Percentiles rank a stretch among this genome's conserved stretches.
phyloP scores from a whole-genome alignment of 1,140 invertebrate species.

The Calephelis virginiensis region DNA sequence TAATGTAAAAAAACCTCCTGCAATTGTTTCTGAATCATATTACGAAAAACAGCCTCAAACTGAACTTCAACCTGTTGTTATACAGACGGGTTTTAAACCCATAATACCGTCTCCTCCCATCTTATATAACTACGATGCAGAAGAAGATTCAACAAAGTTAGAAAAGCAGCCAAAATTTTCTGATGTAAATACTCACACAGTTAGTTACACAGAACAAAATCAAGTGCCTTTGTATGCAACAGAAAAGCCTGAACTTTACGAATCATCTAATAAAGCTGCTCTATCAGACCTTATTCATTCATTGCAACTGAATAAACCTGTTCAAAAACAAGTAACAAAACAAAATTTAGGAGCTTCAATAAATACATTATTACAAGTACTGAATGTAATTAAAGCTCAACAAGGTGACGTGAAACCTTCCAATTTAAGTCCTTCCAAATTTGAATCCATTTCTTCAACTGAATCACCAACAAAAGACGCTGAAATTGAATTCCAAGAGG shows the following conservation, averaged over 20 bases:
- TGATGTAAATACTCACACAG: slow-evolving; percentile 36
- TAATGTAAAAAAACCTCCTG: slow-evolving; percentile 49
- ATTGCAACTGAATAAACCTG: slow-evolving; percentile 84
- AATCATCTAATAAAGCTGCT: slow-evolving; percentile 43
- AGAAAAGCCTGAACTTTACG: slow-evolving; percentile 34
- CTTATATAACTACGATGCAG: slow-evolving; percentile 16
- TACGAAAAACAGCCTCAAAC: slow-evolving; percentile 52
- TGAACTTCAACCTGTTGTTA: slow-evolving; percentile 45
- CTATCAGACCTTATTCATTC: slow-evolving; percentile 79
- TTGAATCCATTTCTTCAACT: neutral
- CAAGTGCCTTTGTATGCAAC: slow-evolving; percentile 27
- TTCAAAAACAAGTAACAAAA: slow-evolving; percentile 85
- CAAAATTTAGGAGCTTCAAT: slow-evolving; percentile 89
- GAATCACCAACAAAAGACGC: neutral
- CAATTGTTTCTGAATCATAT: slow-evolving; percentile 57
- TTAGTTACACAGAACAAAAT: slow-evolving; percentile 48
- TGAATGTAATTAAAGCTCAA: slow-evolving; percentile 82
- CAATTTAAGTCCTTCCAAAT: neutral
- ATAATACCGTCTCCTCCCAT: slow-evolving; percentile 43
- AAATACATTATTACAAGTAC: slow-evolving; percentile 85
- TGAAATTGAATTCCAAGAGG: slow-evolving; percentile 44
- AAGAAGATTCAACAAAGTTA: slow-evolving; percentile 16
- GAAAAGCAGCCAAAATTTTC: slow-evolving; percentile 30
- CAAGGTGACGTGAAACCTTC: slow-evolving; percentile 40
- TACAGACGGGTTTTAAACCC: slow-evolving; percentile 67